A percentile compares a stretch with the other conserved stretches of the same genome.
These are phyloP conservation scores for Alcis repandata DNA, from an alignment of 2,888 invertebrate species.

Conservation along the genomic window DNA sequence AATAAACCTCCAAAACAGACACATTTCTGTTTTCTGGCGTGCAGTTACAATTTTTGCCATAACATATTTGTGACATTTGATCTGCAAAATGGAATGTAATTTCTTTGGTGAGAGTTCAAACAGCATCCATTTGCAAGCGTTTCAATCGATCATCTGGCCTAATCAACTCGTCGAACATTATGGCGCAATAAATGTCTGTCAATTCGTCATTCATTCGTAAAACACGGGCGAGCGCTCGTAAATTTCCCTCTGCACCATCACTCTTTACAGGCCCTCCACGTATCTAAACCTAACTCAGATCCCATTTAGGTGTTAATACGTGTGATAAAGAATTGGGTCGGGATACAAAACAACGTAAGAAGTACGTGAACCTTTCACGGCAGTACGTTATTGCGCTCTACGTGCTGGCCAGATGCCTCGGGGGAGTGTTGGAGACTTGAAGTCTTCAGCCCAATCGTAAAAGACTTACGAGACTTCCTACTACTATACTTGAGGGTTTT, in stretches of 20 bases:
- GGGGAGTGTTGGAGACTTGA: constrained; percentile 39
- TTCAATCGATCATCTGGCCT: background rate
- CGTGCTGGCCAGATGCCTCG: constrained; percentile 34
- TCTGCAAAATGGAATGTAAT: background rate
- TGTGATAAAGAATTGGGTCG: constrained; percentile 49
- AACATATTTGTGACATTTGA: too few relatives aligned
- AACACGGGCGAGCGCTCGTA: constrained; percentile 28
- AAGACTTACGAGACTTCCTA: constrained; percentile 30
- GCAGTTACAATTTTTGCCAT: too few relatives aligned
- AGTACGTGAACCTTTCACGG: constrained; percentile 53
- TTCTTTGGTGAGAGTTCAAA: background rate
- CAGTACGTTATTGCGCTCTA: constrained; percentile 40
- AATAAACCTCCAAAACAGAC: too few relatives aligned
- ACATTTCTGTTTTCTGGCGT: too few relatives aligned
- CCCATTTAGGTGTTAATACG: constrained; percentile 51
- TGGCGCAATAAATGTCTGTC: constrained; percentile 3
- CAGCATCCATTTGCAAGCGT: background rate
- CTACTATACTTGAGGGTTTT: background rate
- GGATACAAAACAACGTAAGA: constrained; percentile 49
- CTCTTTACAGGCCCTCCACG: constrained; percentile 37
- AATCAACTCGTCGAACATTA: background rate
- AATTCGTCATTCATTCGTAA: constrained; percentile 18
- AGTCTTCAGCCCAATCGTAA: constrained; percentile 39
- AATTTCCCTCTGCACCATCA: constrained; percentile 29
- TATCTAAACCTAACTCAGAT: constrained; percentile 46